Evolutionary conservation across 2,888 invertebrate genomes (phyloP).

Genomic region (Coleophora deauratella): DNA sequence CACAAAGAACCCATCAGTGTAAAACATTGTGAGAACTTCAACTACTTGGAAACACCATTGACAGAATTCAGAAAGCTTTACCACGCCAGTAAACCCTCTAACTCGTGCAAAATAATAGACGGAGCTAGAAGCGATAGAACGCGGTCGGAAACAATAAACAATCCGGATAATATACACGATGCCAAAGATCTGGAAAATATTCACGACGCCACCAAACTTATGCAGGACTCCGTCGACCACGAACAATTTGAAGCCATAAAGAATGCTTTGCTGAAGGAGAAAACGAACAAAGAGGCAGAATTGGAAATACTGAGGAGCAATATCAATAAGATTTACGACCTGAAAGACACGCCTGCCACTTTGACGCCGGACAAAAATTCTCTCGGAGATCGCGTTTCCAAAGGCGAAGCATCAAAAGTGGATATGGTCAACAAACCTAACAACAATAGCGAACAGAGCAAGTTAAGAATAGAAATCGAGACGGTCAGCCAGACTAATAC

Average conservation of each 20-base stretch:
- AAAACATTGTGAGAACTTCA: too few relatives aligned
- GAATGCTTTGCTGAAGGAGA: conserved; percentile 15
- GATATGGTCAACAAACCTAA: too few relatives aligned
- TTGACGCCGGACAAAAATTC: conserved; percentile 13
- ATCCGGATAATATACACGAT: neutral
- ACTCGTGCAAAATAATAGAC: conserved; percentile 1
- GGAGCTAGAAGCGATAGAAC: conserved; percentile 1
- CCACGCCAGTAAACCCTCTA: conserved; percentile 21
- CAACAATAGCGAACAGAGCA: conserved; percentile 24
- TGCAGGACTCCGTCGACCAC: conserved; percentile 20
- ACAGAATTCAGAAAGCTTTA: conserved; percentile 53
- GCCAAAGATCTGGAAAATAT: conserved; percentile 1
- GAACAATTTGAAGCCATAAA: conserved; percentile 16
- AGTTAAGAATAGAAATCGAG: conserved; percentile 11
- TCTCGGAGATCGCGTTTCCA: neutral
- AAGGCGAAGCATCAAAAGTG: too few relatives aligned
- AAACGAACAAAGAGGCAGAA: conserved; percentile 25
- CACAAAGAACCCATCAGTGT: conserved; percentile 8
- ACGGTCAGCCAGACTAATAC: too few relatives aligned
- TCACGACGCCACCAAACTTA: neutral
- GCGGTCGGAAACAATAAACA: neutral
- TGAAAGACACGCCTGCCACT: conserved; percentile 8
- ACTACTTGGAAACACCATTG: conserved; percentile 50
- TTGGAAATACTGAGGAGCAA: conserved; percentile 37
- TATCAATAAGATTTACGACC: conserved; percentile 33